These are phyloP conservation scores for Lichenostomus cassidix DNA, from an alignment of 2,113 vertebrate species.

Conservation along the genomic window DNA sequence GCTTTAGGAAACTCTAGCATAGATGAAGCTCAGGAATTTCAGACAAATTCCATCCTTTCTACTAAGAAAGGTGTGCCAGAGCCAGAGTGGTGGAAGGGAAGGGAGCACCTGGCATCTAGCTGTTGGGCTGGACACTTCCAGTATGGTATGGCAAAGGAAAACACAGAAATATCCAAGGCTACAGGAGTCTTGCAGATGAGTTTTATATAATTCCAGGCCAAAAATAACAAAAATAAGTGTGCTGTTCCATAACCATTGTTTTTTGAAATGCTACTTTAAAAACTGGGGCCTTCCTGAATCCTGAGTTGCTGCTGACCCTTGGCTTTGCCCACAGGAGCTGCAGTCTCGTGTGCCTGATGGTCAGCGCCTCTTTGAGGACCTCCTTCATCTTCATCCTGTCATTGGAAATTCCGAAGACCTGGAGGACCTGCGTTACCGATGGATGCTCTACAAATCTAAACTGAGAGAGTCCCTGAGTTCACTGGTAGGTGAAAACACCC, in stretches of 20 bases:
- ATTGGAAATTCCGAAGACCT: constrained; percentile 53
- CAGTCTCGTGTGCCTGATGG: constrained; percentile 73
- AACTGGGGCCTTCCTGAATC: background rate
- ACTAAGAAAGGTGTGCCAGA: background rate
- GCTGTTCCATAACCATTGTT: background rate
- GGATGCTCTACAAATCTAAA: constrained; percentile 94
- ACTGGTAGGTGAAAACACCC: constrained; percentile 38
- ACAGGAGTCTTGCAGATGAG: background rate
- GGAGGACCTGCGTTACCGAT: constrained; percentile 88
- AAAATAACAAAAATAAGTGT: background rate
- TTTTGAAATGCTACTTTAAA: background rate
- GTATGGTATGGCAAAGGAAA: background rate
- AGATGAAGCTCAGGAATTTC: background rate
- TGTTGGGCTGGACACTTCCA: background rate
- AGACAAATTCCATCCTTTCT: background rate
- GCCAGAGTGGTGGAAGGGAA: background rate
- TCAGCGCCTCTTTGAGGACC: constrained; percentile 77
- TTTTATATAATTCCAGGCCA: background rate
- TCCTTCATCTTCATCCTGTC: constrained; percentile 62
- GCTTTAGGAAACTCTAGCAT: background rate
- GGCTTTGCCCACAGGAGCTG: constrained; percentile 75
- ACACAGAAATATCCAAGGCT: background rate
- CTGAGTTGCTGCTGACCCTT: background rate
- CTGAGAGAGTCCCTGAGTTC: constrained; percentile 74
- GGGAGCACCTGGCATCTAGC: background rate